Evolutionary conservation across 2,888 invertebrate species (phyloP).

Genomic region (Elegia similella): DNA sequence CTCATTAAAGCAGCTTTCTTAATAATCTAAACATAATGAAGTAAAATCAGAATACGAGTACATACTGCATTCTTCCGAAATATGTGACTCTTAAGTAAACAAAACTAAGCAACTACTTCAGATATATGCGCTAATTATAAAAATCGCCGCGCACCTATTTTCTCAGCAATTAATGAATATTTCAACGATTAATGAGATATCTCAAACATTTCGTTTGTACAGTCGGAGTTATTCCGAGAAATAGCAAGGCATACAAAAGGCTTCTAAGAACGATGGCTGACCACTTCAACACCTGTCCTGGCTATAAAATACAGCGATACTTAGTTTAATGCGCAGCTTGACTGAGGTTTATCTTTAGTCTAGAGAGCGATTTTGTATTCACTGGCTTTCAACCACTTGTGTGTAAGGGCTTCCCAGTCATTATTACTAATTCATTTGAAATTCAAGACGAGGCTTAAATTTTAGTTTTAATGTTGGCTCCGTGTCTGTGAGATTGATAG

Average conservation of each 20-base stretch:
- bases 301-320: constrained; percentile 12
- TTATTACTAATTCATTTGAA: not conserved
- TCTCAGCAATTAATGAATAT: constrained; percentile 7
- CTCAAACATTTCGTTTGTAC: constrained; percentile 1
- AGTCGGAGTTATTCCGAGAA: not conserved
- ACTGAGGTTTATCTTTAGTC: constrained; percentile 10
- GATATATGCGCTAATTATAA: not conserved
- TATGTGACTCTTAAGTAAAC: not conserved
- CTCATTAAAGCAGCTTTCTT: no score
- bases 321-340: not conserved
- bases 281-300: constrained; percentile 3
- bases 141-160: not conserved
- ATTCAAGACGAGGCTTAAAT: not conserved
- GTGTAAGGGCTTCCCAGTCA: not conserved
- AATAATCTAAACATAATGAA: no score
- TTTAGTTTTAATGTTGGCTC: not conserved
- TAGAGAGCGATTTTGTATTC: constrained; percentile 12
- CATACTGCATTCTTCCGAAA: no score
- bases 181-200: constrained; percentile 7
- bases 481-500: no score
- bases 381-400: constrained; percentile 7
- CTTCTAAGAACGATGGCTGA: constrained; percentile 9
- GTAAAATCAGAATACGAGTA: no score
- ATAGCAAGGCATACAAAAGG: not conserved
- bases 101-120: not conserved